phyloP scores from a whole-genome alignment of 2,888 invertebrate genomes.

The Ennomos erosarius region DNA sequence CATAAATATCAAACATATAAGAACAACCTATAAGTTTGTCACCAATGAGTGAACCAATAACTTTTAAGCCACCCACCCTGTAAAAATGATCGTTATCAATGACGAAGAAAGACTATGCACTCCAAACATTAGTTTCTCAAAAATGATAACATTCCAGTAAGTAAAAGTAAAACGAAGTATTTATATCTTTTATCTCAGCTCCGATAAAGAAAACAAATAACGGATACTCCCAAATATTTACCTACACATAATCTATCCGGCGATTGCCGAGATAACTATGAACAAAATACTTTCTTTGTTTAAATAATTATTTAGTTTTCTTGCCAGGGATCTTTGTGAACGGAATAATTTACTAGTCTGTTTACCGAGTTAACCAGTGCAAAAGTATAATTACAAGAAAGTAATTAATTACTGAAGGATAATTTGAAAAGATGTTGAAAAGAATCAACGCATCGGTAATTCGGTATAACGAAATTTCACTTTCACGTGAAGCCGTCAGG shows the following conservation, averaged over 20 bases:
- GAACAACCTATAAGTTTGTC: no score
- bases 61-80: no score
- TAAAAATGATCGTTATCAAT: slow-evolving; percentile 22
- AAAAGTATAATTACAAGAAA: slow-evolving; percentile 5
- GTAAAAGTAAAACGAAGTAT: slow-evolving; percentile 26
- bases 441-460: slow-evolving; percentile 29
- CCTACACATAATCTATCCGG: slow-evolving; percentile 25
- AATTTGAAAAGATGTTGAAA: slow-evolving; percentile 37
- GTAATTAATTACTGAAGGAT: slow-evolving; percentile 25
- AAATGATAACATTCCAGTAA: slow-evolving; percentile 32
- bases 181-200: slow-evolving; percentile 34
- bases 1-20: no score
- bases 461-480: slow-evolving; percentile 26
- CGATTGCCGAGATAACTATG: slow-evolving; percentile 26
- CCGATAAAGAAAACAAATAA: slow-evolving; percentile 46
- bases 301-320: slow-evolving; percentile 14
- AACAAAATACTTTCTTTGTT: slow-evolving; percentile 26
- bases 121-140: slow-evolving; percentile 20
- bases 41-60: no score
- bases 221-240: slow-evolving; percentile 37
- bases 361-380: slow-evolving; percentile 33
- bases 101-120: slow-evolving; percentile 9
- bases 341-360: slow-evolving; percentile 37
- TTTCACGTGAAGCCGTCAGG: slow-evolving; percentile 25
- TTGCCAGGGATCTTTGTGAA: slow-evolving; percentile 15